phyloP scores from a whole-genome alignment of 1,140 invertebrate genomes.

The Eubasilissa regina region DNA sequence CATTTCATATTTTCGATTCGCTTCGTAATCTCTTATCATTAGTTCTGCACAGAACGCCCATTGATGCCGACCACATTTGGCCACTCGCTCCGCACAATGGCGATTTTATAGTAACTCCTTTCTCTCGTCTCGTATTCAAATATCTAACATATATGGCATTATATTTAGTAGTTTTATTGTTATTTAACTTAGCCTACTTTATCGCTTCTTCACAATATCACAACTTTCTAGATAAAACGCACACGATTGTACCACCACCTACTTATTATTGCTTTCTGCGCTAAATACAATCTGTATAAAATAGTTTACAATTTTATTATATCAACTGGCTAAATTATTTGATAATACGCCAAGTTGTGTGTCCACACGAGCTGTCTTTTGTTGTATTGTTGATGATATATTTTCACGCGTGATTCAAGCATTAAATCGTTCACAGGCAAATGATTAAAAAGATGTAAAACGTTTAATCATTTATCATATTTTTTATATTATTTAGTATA shows the following conservation, averaged over 20 bases:
- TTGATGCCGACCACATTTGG: not conserved
- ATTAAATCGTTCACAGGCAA: too few relatives aligned
- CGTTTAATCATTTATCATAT: too few relatives aligned
- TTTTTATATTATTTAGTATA: too few relatives aligned
- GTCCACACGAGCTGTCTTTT: too few relatives aligned
- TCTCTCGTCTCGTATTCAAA: conserved; percentile 1
- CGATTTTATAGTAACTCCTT: conserved; percentile 7
- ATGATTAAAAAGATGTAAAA: too few relatives aligned
- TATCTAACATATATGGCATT: not conserved
- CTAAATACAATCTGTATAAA: too few relatives aligned
- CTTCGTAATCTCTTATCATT: not conserved
- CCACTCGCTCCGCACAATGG: not conserved
- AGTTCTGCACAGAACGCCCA: not conserved
- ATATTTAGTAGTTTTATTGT: not conserved
- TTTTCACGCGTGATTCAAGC: too few relatives aligned
- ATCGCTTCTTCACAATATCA: conserved; percentile 6
- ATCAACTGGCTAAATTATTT: not conserved
- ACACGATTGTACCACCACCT: too few relatives aligned
- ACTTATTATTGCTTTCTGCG: too few relatives aligned
- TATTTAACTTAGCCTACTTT: not conserved
- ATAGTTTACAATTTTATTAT: not conserved
- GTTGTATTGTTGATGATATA: too few relatives aligned
- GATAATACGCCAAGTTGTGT: too few relatives aligned
- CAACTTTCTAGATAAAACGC: too few relatives aligned
- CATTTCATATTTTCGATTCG: conserved; percentile 17